These are phyloP conservation scores for Parotia lawesii DNA, from an alignment of 2,113 vertebrate genomes.

Conservation along the genomic window DNA sequence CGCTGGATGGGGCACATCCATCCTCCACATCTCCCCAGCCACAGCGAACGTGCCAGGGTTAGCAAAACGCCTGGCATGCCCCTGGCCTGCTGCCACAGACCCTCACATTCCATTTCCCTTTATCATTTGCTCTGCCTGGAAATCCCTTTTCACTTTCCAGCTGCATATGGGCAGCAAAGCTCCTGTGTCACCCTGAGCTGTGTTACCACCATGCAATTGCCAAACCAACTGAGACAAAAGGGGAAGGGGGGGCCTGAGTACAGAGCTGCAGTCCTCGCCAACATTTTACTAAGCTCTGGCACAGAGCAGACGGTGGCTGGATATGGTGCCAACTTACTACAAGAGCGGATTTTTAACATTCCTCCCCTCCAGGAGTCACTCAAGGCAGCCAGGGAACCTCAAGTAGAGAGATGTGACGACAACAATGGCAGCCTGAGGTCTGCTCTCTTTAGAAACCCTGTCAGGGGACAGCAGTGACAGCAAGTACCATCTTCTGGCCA, in stretches of 20 bases:
- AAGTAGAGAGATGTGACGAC: neutral
- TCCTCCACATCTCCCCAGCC: neutral
- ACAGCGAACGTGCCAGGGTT: neutral
- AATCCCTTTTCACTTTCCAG: conserved; percentile 22
- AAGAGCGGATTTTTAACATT: conserved; percentile 70
- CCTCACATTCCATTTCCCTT: neutral
- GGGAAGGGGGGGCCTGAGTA: conserved; percentile 28
- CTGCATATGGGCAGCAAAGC: conserved; percentile 26
- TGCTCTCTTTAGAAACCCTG: neutral
- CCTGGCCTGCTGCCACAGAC: neutral
- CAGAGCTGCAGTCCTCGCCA: conserved; percentile 49
- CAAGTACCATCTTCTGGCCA: neutral
- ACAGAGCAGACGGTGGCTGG: conserved; percentile 56
- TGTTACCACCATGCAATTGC: conserved; percentile 24
- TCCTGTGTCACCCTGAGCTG: conserved; percentile 28
- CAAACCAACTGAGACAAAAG: conserved; percentile 52
- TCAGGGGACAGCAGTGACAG: neutral
- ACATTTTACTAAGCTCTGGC: conserved; percentile 69
- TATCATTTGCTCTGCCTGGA: neutral
- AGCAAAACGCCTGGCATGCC: neutral
- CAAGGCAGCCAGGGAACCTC: conserved; percentile 44
- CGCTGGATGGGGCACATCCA: neutral
- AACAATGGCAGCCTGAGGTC: neutral
- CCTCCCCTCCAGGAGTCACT: conserved; percentile 64
- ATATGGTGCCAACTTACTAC: conserved; percentile 70